phyloP scores from a whole-genome alignment of 2,888 invertebrate species.

The Lycia hirtaria region DNA sequence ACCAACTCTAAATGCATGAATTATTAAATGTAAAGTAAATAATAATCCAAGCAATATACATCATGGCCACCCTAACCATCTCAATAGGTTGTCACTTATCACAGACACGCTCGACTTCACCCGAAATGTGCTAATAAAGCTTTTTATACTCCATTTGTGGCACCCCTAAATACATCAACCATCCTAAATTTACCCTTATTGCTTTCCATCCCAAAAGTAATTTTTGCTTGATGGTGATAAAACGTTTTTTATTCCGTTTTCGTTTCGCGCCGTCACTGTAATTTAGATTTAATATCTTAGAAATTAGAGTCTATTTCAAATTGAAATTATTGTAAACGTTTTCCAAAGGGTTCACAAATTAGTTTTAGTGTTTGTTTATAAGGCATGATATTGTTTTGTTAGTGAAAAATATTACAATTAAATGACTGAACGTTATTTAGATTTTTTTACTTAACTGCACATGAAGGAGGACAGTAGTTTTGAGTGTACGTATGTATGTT shows the following conservation, averaged over 20 bases:
- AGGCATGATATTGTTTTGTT: slow-evolving; percentile 51
- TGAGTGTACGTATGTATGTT: too few relatives aligned
- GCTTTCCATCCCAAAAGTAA: not conserved
- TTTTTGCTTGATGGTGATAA: slow-evolving; percentile 1
- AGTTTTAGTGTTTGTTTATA: slow-evolving; percentile 59
- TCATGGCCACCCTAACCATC: slow-evolving; percentile 54
- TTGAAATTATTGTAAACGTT: slow-evolving; percentile 17
- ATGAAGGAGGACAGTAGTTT: not conserved
- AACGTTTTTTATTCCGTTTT: not conserved
- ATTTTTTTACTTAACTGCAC: not conserved
- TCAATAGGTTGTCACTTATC: slow-evolving; percentile 77
- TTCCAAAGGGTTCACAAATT: slow-evolving; percentile 51
- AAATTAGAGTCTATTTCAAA: not conserved
- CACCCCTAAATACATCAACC: slow-evolving; percentile 46
- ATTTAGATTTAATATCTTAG: not conserved
- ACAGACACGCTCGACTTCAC: slow-evolving; percentile 70
- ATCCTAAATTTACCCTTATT: slow-evolving; percentile 36
- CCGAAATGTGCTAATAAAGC: slow-evolving; percentile 78
- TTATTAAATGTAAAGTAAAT: too few relatives aligned
- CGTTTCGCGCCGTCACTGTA: not conserved
- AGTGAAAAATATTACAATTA: slow-evolving; percentile 35
- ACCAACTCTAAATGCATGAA: too few relatives aligned
- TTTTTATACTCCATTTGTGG: slow-evolving; percentile 62
- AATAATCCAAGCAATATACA: not conserved
- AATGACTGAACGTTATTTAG: slow-evolving; percentile 7